Base-by-base conservation (phyloP, 2,797 vertebrate species). In the Synaphobranchus kaupii region DNA sequence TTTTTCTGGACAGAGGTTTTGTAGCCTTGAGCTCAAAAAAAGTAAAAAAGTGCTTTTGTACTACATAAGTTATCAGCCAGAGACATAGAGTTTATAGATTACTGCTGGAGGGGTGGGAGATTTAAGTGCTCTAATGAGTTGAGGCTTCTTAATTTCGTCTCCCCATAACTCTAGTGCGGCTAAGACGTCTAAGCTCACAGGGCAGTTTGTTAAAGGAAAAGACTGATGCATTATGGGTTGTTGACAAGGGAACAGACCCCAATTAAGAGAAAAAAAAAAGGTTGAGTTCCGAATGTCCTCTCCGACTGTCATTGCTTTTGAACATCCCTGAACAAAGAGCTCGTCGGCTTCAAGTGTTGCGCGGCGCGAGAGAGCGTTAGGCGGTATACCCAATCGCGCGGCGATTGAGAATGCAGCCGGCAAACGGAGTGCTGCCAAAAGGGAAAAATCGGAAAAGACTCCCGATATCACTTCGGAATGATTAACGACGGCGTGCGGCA, bases 51-150 rank as follows among this genome's bases (percentile, higher is more conserved):
- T 48, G 58, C 34, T 39, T 85, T 73, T 76, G 68, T 60, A 48
- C 48, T 34, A 20, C 13, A 25, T 25, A 25, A 47, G 76, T 88
- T 86, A 88, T 84, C 83, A 84, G 52, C 82, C 52, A 44, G 39
- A 89, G 73, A 78, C 68, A 81, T 50, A 56, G 66, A 44, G 80
- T 86, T 85, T 84, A 78, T 68, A 76, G 68, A 89, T 84, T 84
- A 84, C 50, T 85, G 39, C 68, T 84, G 63, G 20, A 73, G 80
- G 56, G 85, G 85, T 22, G 28, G 71, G 22, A 78, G 56, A 81
- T 86, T 76, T 84, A 81, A 47, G 71, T 15, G 44, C 47, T 28
- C 28, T 86, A 84, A 86, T 80, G 88, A 84, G 88, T 25, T 25
- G 12, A 81, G 82, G 10, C 68, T 63, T 48, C 88, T 58, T 66